Evolutionary conservation across 2,113 vertebrate species (phyloP).

Genomic region (Bothrops jararaca): DNA sequence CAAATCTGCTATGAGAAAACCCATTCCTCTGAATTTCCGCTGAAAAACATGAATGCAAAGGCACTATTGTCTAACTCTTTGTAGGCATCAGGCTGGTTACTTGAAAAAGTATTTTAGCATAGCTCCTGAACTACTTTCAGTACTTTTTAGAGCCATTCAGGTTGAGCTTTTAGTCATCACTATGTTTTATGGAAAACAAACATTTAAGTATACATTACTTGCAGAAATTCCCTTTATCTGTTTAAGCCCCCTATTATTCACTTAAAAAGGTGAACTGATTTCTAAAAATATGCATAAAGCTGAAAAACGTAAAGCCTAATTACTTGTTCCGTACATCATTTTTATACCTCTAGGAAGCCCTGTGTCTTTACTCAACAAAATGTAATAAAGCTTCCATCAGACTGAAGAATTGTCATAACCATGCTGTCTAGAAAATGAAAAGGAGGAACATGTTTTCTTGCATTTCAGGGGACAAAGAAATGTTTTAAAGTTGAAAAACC

Average conservation of each 20-base stretch:
- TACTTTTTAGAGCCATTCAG: not conserved
- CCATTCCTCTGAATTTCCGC: not conserved
- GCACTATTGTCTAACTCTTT: not conserved
- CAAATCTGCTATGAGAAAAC: not conserved
- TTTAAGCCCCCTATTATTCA: not conserved
- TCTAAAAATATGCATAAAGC: not conserved
- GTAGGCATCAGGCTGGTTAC: not conserved
- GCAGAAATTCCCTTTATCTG: not conserved
- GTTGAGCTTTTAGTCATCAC: not conserved
- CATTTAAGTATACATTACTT: not conserved
- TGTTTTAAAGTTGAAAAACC: not conserved
- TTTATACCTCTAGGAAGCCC: not conserved
- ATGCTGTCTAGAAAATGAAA: not conserved
- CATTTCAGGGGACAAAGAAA: not conserved
- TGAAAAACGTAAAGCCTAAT: not conserved
- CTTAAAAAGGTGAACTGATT: not conserved
- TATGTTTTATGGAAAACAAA: not conserved
- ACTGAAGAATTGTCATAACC: not conserved
- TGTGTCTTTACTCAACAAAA: not conserved
- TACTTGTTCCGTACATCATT: not conserved
- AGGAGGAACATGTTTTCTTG: too few relatives aligned
- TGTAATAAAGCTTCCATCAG: not conserved
- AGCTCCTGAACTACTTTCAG: not conserved
- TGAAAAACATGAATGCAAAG: not conserved
- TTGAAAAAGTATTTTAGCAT: not conserved